phyloP scores from a whole-genome alignment of 2,888 invertebrate species.

The Dryobota labecula region DNA sequence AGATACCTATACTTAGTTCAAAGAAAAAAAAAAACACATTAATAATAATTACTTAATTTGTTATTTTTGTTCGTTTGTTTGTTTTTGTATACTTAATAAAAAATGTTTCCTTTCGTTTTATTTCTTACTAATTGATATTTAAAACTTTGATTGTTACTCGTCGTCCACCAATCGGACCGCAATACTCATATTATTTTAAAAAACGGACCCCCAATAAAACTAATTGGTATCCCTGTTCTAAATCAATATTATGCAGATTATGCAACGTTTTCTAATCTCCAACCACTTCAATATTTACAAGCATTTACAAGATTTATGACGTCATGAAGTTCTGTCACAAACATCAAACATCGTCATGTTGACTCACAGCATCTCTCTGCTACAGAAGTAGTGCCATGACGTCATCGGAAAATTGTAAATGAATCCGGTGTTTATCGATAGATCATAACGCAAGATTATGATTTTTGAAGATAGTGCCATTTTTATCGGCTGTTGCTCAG shows the following conservation, averaged over 20 bases:
- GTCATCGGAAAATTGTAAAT: background rate
- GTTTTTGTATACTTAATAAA: no score
- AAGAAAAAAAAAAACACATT: no score
- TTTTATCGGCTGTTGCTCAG: slow-evolving; percentile 16
- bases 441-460: slow-evolving; percentile 11
- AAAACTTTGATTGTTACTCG: no score
- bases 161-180: no score
- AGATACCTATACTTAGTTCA: no score
- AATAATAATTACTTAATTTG: no score
- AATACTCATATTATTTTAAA: no score
- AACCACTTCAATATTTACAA: slow-evolving; percentile 20
- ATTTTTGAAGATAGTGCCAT: background rate
- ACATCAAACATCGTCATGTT: background rate
- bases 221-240: no score
- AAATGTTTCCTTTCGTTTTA: no score
- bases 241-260: background rate
- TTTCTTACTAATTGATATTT: no score
- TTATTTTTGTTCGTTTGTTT: no score
- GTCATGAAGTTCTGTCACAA: slow-evolving; percentile 22
- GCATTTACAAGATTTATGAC: slow-evolving; percentile 18
- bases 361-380: slow-evolving; percentile 17
- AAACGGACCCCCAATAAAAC: no score
- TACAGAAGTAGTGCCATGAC: slow-evolving; percentile 1
- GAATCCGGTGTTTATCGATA: background rate
- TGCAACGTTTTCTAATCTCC: background rate